phyloP scores from a whole-genome alignment of 2,888 invertebrate species.

The Eupithecia subumbrata region DNA sequence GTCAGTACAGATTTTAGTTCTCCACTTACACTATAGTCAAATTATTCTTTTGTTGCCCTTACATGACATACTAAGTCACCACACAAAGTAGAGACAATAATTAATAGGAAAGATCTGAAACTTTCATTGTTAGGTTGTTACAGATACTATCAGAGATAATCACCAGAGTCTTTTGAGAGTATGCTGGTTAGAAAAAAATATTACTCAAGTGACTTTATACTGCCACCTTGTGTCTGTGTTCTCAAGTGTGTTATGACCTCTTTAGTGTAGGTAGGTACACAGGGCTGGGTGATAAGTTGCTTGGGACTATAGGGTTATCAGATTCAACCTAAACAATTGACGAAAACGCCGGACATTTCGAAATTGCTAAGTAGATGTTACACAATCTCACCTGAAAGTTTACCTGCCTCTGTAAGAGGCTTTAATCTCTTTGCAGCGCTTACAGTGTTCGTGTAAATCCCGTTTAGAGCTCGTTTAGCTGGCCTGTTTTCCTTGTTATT shows the following conservation, averaged over 20 bases:
- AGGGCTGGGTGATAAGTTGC: neutral
- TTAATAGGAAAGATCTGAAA: neutral
- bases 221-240: neutral
- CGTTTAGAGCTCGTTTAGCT: constrained; percentile 67
- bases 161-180: neutral
- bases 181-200: neutral
- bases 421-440: constrained; percentile 76
- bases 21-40: too few relatives aligned
- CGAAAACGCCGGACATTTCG: constrained; percentile 34
- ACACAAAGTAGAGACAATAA: neutral
- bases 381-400: constrained; percentile 65
- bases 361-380: constrained; percentile 42
- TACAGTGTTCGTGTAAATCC: constrained; percentile 71
- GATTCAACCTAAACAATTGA: constrained; percentile 27
- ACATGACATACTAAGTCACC: neutral
- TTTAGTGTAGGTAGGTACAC: neutral
- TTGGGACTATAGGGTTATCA: constrained; percentile 15
- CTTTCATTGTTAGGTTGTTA: constrained; percentile 14
- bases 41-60: neutral
- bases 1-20: too few relatives aligned
- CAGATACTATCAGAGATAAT: constrained; percentile 12
- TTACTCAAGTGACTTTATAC: neutral
- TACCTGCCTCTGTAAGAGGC: constrained; percentile 63
- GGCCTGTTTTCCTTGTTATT: constrained; percentile 77
- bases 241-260: constrained; percentile 4